A percentile compares a stretch with the other conserved stretches of the same genome.
These are phyloP conservation scores for Drosophila dunni DNA, from an alignment of 1,140 invertebrate species.

Conservation along the genomic window DNA sequence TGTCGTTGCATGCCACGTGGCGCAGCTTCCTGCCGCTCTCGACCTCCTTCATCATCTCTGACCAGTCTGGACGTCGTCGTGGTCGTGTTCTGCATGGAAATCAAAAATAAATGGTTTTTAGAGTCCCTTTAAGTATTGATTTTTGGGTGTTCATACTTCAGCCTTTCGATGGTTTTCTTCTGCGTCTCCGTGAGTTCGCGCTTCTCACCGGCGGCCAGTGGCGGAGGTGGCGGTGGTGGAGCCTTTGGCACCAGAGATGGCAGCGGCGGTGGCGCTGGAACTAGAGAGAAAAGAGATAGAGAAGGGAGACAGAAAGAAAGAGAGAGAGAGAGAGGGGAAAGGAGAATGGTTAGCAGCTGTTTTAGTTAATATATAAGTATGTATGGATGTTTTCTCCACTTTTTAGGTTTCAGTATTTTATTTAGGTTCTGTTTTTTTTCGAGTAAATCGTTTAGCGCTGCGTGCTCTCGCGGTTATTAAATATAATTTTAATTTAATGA, in stretches of 20 bases:
- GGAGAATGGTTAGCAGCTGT: slow-evolving; percentile 34
- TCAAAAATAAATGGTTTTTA: slow-evolving; percentile 40
- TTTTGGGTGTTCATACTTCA: slow-evolving; percentile 84
- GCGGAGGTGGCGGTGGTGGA: slow-evolving; percentile 90
- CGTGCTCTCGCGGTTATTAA: slow-evolving; percentile 79
- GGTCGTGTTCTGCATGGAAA: slow-evolving; percentile 87
- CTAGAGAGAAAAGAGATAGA: slow-evolving; percentile 48
- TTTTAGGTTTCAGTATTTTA: slow-evolving; percentile 2
- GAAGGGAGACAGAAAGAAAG: slow-evolving; percentile 25
- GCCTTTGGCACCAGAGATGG: slow-evolving; percentile 84
- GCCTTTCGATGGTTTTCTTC: slow-evolving; percentile 86
- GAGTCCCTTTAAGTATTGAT: slow-evolving; percentile 66
- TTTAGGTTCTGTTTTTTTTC: slow-evolving; percentile 8
- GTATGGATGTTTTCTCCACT: slow-evolving; percentile 48
- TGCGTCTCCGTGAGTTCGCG: slow-evolving; percentile 85
- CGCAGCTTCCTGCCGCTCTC: slow-evolving; percentile 91
- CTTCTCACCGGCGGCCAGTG: slow-evolving; percentile 85
- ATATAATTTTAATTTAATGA: slow-evolving; percentile 84
- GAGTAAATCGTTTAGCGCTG: slow-evolving; percentile 73
- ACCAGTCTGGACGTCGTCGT: slow-evolving; percentile 93
- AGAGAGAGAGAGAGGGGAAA: slow-evolving; percentile 23
- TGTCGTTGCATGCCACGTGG: slow-evolving; percentile 93
- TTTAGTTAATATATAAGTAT: slow-evolving; percentile 26
- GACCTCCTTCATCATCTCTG: slow-evolving; percentile 95
- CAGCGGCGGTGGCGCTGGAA: slow-evolving; percentile 79